Conservation (phyloP, 2,113 vertebrate genomes). For the Casuarius casuarius region DNA sequence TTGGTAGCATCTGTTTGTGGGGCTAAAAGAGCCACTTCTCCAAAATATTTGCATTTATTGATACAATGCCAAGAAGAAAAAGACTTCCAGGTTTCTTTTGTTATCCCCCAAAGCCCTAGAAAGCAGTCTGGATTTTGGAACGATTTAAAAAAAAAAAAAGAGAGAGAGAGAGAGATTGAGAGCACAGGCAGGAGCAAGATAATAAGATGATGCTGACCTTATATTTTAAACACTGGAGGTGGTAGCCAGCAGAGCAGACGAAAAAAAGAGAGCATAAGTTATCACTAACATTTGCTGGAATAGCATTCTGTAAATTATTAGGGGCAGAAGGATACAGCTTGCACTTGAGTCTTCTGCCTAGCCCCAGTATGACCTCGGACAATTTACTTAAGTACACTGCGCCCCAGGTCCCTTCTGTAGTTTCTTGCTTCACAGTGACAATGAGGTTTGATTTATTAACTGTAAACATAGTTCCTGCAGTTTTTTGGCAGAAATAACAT, state of each 20-base stretch:
- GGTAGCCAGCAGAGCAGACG: not conserved
- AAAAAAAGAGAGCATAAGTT: not conserved
- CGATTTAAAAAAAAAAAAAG: not conserved
- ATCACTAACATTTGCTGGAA: constrained; percentile 22
- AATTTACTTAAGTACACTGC: not conserved
- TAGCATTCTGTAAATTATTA: not conserved
- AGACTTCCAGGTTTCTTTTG: not conserved
- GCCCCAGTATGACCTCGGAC: not conserved
- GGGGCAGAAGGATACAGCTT: not conserved
- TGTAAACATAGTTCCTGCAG: not conserved
- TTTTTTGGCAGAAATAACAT: not conserved
- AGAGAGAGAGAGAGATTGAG: too few relatives aligned
- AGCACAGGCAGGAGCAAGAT: not conserved
- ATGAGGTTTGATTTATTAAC: not conserved
- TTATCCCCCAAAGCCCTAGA: not conserved
- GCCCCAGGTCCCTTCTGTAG: not conserved
- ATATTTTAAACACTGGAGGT: not conserved
- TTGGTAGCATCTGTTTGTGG: not conserved
- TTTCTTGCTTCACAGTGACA: not conserved
- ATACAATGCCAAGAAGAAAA: not conserved
- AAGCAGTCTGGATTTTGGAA: not conserved
- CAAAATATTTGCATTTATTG: not conserved
- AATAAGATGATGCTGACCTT: not conserved
- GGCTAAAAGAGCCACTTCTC: not conserved
- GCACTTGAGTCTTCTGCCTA: not conserved